Base-by-base conservation (phyloP, 2,888 invertebrate genomes). In the Leptinotarsa tumamoca region DNA sequence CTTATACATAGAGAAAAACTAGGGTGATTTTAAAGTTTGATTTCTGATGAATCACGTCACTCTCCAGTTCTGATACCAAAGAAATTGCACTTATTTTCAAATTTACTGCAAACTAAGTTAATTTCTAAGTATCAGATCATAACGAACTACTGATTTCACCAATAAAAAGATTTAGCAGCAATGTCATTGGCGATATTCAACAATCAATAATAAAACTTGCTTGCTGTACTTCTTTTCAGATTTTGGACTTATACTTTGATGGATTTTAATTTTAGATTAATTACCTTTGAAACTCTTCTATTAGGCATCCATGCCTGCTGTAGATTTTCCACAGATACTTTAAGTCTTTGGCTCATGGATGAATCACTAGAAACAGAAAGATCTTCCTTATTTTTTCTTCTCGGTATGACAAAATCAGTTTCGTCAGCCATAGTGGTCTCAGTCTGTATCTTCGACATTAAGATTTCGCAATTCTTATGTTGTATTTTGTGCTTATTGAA, bases 271-370 rank as follows among this genome's bases (percentile, higher is more conserved):
- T 15, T 69, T 7, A 51, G 15, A 43, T 13, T 76, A n/a, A 52
- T 68, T 80, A 83, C 83, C 87, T 98, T 98, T 0, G 98, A 98
- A 0, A 98, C 97, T 77, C 97, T 91, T 72, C 97, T 92, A 49
- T 95, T 95, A 0, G 96, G 96, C n/a, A 95, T 95, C 96, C 98
- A 97, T 0, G 96, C 96, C 82, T 95, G 92, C 86, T 97, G 96
- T 66, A 98, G 89, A 87, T 95, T 96, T 33, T 93, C 92, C 5
- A 95, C 94, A 51, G 95, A 95, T 15, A 97, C 96, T 84, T 94
- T 95, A 73, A 97, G 89, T 86, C 95, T 92, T 84, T 95, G 95
- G 63, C 95, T 95, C 14, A 94, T 93, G 13, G 93, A 92, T 0
- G 93, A 93, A 71, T 95, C 94, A 17, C 92, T 91, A 14, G 93